Base-by-base conservation (phyloP, 2,113 vertebrate species). In the Saguinus imperator region DNA sequence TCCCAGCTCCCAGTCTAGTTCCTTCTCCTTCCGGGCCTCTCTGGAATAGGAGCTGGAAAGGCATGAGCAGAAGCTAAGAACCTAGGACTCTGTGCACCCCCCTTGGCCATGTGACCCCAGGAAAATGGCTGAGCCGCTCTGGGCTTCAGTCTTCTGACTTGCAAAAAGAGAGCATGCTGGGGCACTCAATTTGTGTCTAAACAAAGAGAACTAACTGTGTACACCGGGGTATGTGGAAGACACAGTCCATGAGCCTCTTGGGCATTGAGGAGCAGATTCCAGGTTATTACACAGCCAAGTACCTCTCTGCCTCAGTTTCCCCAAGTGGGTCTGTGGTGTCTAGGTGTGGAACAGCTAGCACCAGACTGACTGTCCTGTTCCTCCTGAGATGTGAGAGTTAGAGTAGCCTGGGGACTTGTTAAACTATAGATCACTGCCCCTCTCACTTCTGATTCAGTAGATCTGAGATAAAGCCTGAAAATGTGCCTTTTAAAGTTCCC, bases 161-260 rank as follows among this genome's bases (percentile, higher is more conserved):
- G 16, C 25, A 66, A 37, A 81, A 91, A 37, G 70, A 21, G 29
- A 52, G 29, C 17, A 58, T 8, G 0, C 4, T 23, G 40, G n/a
- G 37, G 3, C 21, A 43, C 75, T 32, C 17, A 3, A 14, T 58
- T 12, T 6, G 25, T 9, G 37, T 48, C 61, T 93, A 32, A 27
- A 68, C 14, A 3, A 18, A 37, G 48, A 45, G 35, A 5, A n/a
- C 37, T 29, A 61, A 58, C 12, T 1, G 40, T 29, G 32, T 18
- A 58, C 2, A 27, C 23, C 0, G 0, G 50, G 50, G 29, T 35
- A 25, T 0, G 0, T 27, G 45, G 40, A 68, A 45, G 16, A 64
- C 1, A 0, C 10, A 18, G 48, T 2, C 45, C 11, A 1, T 13
- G 57, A 64, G 45, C 7, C 8, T n/a, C 72, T 48, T 35, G 40